Base-by-base conservation (phyloP, 1,140 invertebrate species). In the Stratiolaelaps scimitus region DNA sequence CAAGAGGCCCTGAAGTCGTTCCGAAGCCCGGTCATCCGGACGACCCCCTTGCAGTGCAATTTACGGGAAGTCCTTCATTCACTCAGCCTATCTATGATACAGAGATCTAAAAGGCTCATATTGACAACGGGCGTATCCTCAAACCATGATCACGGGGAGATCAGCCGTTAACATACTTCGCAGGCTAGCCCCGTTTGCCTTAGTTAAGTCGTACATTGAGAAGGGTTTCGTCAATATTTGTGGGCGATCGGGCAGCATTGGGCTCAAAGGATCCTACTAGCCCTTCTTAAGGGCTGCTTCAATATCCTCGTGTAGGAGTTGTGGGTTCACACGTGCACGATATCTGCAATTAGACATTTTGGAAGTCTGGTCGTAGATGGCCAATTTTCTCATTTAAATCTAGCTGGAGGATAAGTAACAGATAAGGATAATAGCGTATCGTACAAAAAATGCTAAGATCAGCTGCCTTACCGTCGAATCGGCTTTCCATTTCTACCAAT, bases 401-500 rank as follows among this genome's bases (percentile, higher is more conserved):
- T 7, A 48, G 47, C 4, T 28, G 7, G 15, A 6, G 47, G 26
- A 48, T 48, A 4, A 23, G 47, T 48, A 48, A 23, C 19, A 6
- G 7, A 20, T n/a, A n/a, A 48, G 15, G 15, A 23, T 48, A 7
- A 28, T 15, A 48, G 4, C 47, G 15, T 6, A 20, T 48, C 4
- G 15, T 15, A 67, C n/a, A n/a, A 17, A 20, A 26, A 34, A 64
- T 72, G 48, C 4, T 4, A 40, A 40, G 10, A 40, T 10, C 10
- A 6, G 34, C 34, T 40, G 34, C 10, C 34, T 40, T 65, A 78
- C 64, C 79, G 69, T 64, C 72, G 73, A 53, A 74, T 71, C 45
- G 79, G 78, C 34, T 71, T 68, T 47, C 80, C 80, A 43, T 72
- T 66, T 19, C 69, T 69, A 56, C 73, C 73, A 7, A 81, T 72